phyloP scores from a whole-genome alignment of 2,797 vertebrate species.

The Gymnodraco acuticeps region DNA sequence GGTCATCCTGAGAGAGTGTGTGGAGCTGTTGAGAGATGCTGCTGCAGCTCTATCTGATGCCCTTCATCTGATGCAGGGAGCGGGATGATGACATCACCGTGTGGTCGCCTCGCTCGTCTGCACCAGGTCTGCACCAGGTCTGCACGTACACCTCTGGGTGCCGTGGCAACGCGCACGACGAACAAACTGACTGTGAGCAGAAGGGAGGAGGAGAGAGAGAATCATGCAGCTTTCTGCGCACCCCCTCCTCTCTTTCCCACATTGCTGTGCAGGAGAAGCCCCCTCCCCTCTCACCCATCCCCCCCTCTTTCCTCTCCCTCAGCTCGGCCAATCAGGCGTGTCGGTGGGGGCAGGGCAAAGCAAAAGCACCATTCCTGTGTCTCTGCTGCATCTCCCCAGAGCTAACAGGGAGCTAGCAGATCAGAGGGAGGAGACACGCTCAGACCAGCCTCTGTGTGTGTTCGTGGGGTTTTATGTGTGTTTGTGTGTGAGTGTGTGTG shows the following conservation, averaged over 20 bases:
- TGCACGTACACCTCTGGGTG: slow-evolving; percentile 67
- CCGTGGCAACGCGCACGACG: slow-evolving; percentile 63
- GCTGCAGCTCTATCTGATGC: not conserved
- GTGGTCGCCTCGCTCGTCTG: slow-evolving; percentile 45
- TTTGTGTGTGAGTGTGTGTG: slow-evolving; percentile 37
- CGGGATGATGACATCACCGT: slow-evolving; percentile 60
- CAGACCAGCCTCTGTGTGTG: slow-evolving; percentile 53
- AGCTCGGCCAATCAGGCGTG: slow-evolving; percentile 70
- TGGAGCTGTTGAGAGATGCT: not conserved
- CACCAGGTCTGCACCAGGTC: too few species aligned
- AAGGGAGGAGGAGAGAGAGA: too few species aligned
- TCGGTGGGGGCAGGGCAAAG: slow-evolving; percentile 70
- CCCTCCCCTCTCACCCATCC: slow-evolving; percentile 8
- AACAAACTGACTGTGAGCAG: slow-evolving; percentile 9
- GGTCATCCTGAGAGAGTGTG: not conserved
- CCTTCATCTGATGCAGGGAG: slow-evolving; percentile 39
- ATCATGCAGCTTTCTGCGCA: slow-evolving; percentile 39
- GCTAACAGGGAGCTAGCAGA: slow-evolving; percentile 65
- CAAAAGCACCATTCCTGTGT: slow-evolving; percentile 66
- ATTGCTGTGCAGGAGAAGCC: slow-evolving; percentile 41
- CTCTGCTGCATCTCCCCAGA: slow-evolving; percentile 63
- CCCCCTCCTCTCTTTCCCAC: not conserved
- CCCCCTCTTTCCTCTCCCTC: slow-evolving; percentile 12
- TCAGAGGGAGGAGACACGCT: slow-evolving; percentile 63
- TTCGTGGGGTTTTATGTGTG: slow-evolving; percentile 16